Base-by-base conservation (phyloP, 2,797 vertebrate genomes). In the Austrolebias charrua region DNA sequence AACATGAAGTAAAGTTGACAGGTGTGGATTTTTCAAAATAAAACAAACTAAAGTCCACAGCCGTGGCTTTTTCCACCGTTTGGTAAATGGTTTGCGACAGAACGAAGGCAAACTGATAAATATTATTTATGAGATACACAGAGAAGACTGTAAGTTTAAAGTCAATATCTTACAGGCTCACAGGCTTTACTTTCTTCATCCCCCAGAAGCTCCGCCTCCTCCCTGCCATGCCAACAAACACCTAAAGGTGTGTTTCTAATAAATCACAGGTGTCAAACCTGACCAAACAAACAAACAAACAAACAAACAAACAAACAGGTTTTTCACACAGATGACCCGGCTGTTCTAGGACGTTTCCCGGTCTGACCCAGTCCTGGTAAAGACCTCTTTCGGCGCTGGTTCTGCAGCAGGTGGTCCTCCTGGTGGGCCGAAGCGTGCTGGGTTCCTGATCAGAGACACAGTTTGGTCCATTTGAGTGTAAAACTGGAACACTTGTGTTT, bases 1-100 rank as follows among this genome's bases (percentile, higher is more conserved):
- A 79, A 87, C 88, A 90, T 84, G 86, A 93, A 94, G 92, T 96
- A 95, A 95, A 97, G 96, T 98, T 92, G 95, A 96, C 93, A 96
- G 94, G 96, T 95, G 96, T 97, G 95, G 95, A 96, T 24, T 24
- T 24, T 87, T 85, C 86, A 86, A 84, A 81, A 63, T 65, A 89
- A 88, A 79, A 87, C 88, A 90, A 93, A 94, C 91, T 24, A 24
- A 24, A 24, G 24, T 24, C 24, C 24, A 24, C 24, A 24, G 24
- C 24, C 24, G 24, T 94, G 5, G 31, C 5, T 38, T 38, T 38
- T 92, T 95, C 91, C 93, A 93, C 92, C 78, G 91, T 38, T 90
- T 90, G 93, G 93, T 90, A 94, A 94, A 93, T 91, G 85, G 91
- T 92, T 95, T 95, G 95, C 95, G 94, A 94, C 89, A 92, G 93